A percentile compares a stretch with the other conserved stretches of the same genome.
phyloP scores from a whole-genome alignment of 2,888 invertebrate genomes.

The Cephonodes hylas region DNA sequence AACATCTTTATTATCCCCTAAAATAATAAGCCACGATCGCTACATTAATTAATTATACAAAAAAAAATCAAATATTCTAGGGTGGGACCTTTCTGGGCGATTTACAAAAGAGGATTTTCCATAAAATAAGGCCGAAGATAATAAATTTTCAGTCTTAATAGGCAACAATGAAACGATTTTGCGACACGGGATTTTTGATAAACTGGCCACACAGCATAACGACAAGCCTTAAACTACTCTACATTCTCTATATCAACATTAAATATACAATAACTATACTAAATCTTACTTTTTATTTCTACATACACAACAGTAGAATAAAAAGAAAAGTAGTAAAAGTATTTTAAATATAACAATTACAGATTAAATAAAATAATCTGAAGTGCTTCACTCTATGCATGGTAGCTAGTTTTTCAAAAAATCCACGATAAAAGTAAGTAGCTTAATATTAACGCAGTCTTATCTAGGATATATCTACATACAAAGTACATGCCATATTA shows the following conservation, averaged over 20 bases:
- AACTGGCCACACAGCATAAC: constrained; percentile 62
- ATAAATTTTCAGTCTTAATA: constrained; percentile 46
- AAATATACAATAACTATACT: constrained; percentile 17
- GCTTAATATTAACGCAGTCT: constrained; percentile 40
- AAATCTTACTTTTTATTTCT: neutral
- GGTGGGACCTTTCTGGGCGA: constrained; percentile 62
- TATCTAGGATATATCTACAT: constrained; percentile 40
- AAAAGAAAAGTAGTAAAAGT: constrained; percentile 8
- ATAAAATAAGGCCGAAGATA: neutral
- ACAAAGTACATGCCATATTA: constrained; percentile 11
- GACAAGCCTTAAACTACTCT: neutral
- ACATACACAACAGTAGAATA: constrained; percentile 14
- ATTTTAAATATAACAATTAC: constrained; percentile 1
- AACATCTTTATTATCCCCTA: constrained; percentile 68
- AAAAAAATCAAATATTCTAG: constrained; percentile 51
- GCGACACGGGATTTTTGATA: neutral
- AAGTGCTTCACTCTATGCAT: neutral
- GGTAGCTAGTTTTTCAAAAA: constrained; percentile 4
- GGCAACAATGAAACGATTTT: constrained; percentile 9
- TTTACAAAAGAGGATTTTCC: constrained; percentile 20
- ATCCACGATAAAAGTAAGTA: constrained; percentile 23
- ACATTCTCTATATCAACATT: constrained; percentile 11
- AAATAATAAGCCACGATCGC: constrained; percentile 40
- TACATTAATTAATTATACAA: constrained; percentile 46
- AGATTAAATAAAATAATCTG: neutral